These are phyloP conservation scores for Manacus vitellinus DNA, from an alignment of 2,113 vertebrate species.

Conservation along the genomic window DNA sequence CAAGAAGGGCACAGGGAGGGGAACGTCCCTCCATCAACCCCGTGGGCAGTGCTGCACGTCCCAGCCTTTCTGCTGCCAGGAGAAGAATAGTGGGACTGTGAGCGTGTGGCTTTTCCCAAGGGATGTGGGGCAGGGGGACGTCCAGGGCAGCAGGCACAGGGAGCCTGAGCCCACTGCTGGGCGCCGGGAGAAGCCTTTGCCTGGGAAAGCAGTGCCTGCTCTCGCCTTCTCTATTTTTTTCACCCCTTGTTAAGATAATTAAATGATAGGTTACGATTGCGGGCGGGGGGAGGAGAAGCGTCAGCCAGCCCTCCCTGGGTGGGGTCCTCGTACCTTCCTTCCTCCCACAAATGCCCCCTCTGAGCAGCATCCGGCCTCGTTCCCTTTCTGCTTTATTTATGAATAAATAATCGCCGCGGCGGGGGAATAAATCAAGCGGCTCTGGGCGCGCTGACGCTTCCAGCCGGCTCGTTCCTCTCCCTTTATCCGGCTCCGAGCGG, in stretches of 20 bases:
- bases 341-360: constrained; percentile 9
- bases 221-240: not conserved
- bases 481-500: not conserved
- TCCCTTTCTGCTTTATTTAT: constrained; percentile 3
- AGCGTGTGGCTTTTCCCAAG: not conserved
- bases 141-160: not conserved
- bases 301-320: not conserved
- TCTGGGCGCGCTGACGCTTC: not conserved
- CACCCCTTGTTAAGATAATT: not conserved
- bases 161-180: not conserved
- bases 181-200: not conserved
- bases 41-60: rapidly evolving
- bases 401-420: not conserved
- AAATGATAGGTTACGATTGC: not conserved
- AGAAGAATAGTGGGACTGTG: rapidly evolving
- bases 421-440: not conserved
- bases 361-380: not conserved
- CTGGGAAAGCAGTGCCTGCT: not conserved
- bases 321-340: constrained; percentile 8
- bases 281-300: not conserved
- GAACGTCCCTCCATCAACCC: rapidly evolving
- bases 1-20: not conserved
- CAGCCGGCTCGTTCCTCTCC: not conserved
- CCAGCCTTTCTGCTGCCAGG: not conserved
- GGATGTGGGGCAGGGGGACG: not conserved